phyloP scores from a whole-genome alignment of 2,113 vertebrate genomes.

The Podiceps cristatus region DNA sequence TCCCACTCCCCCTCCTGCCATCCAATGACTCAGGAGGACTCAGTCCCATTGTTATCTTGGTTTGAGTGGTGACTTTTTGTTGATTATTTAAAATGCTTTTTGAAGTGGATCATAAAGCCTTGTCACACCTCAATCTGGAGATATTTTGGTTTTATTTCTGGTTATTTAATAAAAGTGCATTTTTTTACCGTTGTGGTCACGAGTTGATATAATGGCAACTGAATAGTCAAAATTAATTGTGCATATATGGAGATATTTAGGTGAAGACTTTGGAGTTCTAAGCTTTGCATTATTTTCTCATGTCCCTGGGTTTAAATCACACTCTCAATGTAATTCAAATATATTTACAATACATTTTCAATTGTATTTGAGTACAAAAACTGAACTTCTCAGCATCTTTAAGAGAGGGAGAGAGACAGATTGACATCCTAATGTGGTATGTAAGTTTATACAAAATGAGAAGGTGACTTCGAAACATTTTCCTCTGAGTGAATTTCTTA shows the following conservation, averaged over 20 bases:
- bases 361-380: background rate
- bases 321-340: background rate
- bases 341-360: background rate
- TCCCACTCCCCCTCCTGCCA: too few relatives aligned
- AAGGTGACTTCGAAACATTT: background rate
- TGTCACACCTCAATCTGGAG: background rate
- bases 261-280: background rate
- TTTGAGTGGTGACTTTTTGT: background rate
- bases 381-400: background rate
- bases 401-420: background rate
- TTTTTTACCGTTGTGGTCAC: background rate
- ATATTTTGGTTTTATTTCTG: background rate
- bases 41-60: background rate
- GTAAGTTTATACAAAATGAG: background rate
- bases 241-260: background rate
- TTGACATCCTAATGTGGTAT: accelerated
- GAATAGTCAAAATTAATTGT: background rate
- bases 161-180: background rate
- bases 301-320: background rate
- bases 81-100: background rate
- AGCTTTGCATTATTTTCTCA: background rate
- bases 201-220: background rate
- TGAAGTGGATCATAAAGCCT: background rate
- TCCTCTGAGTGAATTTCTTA: background rate
- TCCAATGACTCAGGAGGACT: too few relatives aligned